These are phyloP conservation scores for Helicolenus hilgendorfi DNA, from an alignment of 2,797 vertebrate genomes.

Conservation along the genomic window DNA sequence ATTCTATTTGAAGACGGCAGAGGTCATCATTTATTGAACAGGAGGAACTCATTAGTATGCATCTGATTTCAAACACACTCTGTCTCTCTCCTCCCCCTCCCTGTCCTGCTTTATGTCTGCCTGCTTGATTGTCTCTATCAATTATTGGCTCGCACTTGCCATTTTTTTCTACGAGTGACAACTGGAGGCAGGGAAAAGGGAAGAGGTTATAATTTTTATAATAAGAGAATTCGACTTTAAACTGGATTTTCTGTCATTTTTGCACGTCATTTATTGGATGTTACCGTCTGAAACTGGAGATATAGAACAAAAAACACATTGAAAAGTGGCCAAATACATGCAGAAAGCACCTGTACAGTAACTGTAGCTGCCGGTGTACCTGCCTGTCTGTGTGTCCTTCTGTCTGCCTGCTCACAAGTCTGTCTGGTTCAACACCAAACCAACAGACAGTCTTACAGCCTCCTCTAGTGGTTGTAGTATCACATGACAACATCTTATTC, in stretches of 20 bases:
- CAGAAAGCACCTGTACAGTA: not conserved
- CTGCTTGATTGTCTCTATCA: constrained; percentile 70
- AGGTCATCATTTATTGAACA: constrained; percentile 90
- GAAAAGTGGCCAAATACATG: not conserved
- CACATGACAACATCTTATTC: not conserved
- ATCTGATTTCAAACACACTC: constrained; percentile 77
- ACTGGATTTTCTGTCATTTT: not conserved
- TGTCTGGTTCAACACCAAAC: not conserved
- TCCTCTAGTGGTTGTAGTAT: constrained; percentile 76
- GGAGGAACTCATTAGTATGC: constrained; percentile 87
- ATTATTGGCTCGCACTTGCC: constrained; percentile 44
- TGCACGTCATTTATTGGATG: not conserved
- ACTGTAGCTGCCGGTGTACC: not conserved
- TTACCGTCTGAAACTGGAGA: not conserved
- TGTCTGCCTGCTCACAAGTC: not conserved
- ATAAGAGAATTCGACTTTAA: not conserved
- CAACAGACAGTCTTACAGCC: constrained; percentile 52
- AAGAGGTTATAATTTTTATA: not conserved
- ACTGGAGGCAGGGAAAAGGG: not conserved
- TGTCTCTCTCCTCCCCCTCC: constrained; percentile 65
- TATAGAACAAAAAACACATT: not conserved
- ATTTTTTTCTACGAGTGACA: constrained; percentile 2
- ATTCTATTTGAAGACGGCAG: constrained; percentile 81
- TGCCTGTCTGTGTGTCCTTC: not conserved
- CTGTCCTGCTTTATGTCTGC: constrained; percentile 72